A percentile compares a stretch with the other conserved stretches of the same genome.
These are phyloP conservation scores for Cheiracanthium punctorium DNA, from an alignment of 2,888 invertebrate genomes.

Conservation along the genomic window DNA sequence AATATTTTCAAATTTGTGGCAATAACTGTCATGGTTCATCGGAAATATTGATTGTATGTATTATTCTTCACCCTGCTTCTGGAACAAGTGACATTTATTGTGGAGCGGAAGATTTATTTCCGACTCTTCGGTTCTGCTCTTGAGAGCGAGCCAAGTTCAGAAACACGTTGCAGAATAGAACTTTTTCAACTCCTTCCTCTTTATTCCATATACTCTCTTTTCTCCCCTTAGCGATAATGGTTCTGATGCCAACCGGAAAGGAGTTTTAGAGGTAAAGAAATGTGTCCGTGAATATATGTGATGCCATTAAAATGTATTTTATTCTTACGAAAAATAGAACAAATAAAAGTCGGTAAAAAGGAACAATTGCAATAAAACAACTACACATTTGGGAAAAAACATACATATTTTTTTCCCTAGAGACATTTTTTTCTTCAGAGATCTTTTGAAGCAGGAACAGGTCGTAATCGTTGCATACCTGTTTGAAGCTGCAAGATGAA, in stretches of 20 bases:
- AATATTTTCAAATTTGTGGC: neutral
- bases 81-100: neutral
- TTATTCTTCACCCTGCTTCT: neutral
- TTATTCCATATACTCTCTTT: too few relatives aligned
- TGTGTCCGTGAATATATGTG: neutral
- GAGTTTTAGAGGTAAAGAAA: neutral
- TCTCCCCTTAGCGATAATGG: neutral
- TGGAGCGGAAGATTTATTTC: neutral
- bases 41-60: neutral
- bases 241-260: neutral
- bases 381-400: too few relatives aligned
- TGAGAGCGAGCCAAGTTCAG: neutral
- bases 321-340: too few relatives aligned
- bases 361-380: too few relatives aligned
- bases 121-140: neutral
- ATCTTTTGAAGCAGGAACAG: too few relatives aligned
- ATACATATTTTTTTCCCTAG: too few relatives aligned
- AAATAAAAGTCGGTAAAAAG: too few relatives aligned
- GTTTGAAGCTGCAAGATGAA: too few relatives aligned
- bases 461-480: too few relatives aligned
- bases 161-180: neutral
- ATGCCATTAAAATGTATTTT: neutral
- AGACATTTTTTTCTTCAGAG: too few relatives aligned
- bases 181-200: neutral
- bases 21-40: neutral